Evolutionary conservation across 2,113 vertebrate species (phyloP), one percentile per base, ranked within the genome.

Genomic region (Coracopsis vasa): DNA sequence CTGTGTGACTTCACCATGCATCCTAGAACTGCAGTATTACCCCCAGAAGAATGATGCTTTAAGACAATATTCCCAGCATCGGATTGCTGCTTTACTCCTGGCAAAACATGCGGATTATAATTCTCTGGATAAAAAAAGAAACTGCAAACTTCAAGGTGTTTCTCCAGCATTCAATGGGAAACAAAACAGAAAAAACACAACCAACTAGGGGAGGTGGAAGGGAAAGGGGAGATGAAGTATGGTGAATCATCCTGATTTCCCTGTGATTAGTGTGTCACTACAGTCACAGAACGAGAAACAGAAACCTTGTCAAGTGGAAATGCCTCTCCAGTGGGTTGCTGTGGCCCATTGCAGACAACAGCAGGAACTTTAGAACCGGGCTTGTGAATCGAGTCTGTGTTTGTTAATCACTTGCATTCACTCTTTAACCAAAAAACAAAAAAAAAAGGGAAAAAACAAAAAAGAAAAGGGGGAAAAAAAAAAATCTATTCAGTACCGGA

Each of bases 281-380:
- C 96, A 94, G 96, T 96, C 96, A 96, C 95, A 94, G 94, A 96
- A 96, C 90, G 27, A 92, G 95, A 96, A 96, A 96, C 96, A 97
- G 94, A 96, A 94, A 96, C 94, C 92, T 96, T 58, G 92, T 96
- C 92, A 94, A 73, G 92, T 89, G 96, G 96, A 96, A 97, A 95
- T 98, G 98, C 98, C 97, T 98, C 97, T 98, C 97, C 98, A 97
- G 96, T 95, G 96, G 94, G 97, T 96, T 90, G 96, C 97, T 97
- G 97, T 86, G 94, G 97, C 96, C 97, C 94, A 58, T 72, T 70
- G 94, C 10, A 96, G 97, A 98, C 95, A 80, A 98, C 97, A 98
- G 97, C 97, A 97, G 97, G 96, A 97, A 97, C 97, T 98, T 97
- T 97, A 97, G 97, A 98, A 97, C 97, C 87, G 86, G 95, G 75